Base-by-base conservation (phyloP, 2,888 invertebrate genomes). In the Melolontha melolontha region DNA sequence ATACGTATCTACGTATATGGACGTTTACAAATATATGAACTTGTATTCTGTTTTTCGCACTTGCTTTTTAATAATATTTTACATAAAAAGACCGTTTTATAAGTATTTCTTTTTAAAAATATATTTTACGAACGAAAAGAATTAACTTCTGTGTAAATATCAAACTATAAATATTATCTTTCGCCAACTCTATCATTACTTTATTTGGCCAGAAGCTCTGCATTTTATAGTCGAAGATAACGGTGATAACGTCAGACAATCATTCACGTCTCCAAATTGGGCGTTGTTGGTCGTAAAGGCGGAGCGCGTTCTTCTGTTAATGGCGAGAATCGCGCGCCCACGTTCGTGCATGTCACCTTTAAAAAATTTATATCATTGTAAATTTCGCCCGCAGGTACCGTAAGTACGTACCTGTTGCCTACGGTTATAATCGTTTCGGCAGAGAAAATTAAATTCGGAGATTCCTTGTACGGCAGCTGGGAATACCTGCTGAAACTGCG, bases 281-380 rank as follows among this genome's bases (percentile, higher is more conserved):
- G 14, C 22, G 12, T 11, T 29, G 12, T 12, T 29, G 22, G 27
- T 51, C 51, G 29, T 51, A 51, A 51, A 51, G 12, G 12, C 10
- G 29, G 10, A 12, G 6, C 51, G 12, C n/a, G 22, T 12, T 34
- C 34, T 51, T 34, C 51, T 29, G n/a, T n/a, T 12, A 51, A 51
- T 12, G 51, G 29, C 5, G 29, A 51, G 51, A 51, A 51, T 27
- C 14, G 12, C 27, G 12, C 51, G 27, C 51, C 51, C 29, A 51
- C 51, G n/a, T n/a, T 29, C 22, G 29, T 29, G 12, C 8, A 27
- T 29, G 51, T 51, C 51, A 29, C 51, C 29, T 29, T 34, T 51
- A 51, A 51, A 27, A 34, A 50, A 51, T 51, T 51, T 51, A 51
- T 51, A 27, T 12, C 51, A 14, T 29, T 12, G 51, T 51, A 29